phyloP scores from a whole-genome alignment of 2,888 invertebrate species.

The Hoplodrina ambigua region DNA sequence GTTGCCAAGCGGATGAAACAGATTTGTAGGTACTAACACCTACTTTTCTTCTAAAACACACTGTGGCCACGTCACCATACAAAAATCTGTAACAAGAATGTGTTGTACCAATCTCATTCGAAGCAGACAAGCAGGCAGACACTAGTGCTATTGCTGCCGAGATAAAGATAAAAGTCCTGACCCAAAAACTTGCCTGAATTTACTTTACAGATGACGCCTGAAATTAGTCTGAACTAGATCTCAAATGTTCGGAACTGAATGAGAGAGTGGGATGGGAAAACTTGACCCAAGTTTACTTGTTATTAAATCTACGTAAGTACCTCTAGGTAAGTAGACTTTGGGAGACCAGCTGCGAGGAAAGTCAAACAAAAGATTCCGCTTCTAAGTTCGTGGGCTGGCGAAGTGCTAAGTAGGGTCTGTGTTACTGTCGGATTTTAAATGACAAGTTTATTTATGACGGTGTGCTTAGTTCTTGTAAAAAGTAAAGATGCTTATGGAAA shows the following conservation, averaged over 20 bases:
- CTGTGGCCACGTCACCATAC: not conserved
- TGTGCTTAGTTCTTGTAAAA: too few relatives aligned
- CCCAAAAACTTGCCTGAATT: constrained; percentile 47
- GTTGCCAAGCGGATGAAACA: too few relatives aligned
- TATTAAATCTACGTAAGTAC: not conserved
- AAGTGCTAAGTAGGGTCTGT: too few relatives aligned
- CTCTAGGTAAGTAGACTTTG: not conserved
- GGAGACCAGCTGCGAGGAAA: not conserved
- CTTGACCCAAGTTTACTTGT: not conserved
- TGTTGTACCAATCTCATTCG: constrained; percentile 22
- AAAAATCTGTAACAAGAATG: constrained; percentile 18
- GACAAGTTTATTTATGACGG: not conserved
- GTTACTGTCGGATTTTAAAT: not conserved
- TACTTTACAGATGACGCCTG: constrained; percentile 19
- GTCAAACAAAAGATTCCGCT: not conserved
- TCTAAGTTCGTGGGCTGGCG: not conserved
- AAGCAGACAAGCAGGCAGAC: constrained; percentile 54
- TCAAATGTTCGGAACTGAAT: constrained; percentile 27
- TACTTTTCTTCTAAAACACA: constrained; percentile 1
- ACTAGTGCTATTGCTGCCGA: constrained; percentile 9
- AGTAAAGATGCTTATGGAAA: too few relatives aligned
- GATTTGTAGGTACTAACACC: not conserved
- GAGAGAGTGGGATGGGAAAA: constrained; percentile 14
- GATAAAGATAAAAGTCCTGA: constrained; percentile 35
- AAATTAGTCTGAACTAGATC: constrained; percentile 50